A percentile compares a stretch with the other conserved stretches of the same genome.
Conservation (phyloP, 2,113 vertebrate genomes). For the Jacana jacana region DNA sequence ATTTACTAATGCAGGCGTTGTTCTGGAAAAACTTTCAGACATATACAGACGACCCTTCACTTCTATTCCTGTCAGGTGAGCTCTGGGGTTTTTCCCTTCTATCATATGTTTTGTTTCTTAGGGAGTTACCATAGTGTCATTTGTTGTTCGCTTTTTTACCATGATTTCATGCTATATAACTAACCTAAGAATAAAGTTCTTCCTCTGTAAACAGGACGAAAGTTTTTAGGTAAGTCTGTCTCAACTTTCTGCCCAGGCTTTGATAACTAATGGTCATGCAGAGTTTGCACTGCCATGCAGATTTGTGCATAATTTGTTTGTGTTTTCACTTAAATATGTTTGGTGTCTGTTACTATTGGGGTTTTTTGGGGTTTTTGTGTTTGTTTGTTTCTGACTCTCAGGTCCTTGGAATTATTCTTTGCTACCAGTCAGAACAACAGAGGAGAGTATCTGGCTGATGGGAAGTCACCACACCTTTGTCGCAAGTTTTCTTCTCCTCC, state of each 20-base stretch:
- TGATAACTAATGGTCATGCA: background rate
- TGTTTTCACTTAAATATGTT: background rate
- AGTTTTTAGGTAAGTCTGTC: background rate
- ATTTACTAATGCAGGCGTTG: slow-evolving; percentile 90
- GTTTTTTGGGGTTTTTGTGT: too few species aligned
- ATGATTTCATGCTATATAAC: background rate
- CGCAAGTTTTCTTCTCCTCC: slow-evolving; percentile 97
- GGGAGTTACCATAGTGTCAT: rapidly evolving
- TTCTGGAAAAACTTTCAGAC: slow-evolving; percentile 94
- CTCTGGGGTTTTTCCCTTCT: background rate
- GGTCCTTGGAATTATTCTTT: slow-evolving; percentile 97
- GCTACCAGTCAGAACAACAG: slow-evolving; percentile 91
- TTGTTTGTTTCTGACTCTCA: slow-evolving; percentile 39
- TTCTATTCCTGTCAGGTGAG: slow-evolving; percentile 92
- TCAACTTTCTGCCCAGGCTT: background rate
- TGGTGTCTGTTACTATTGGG: background rate
- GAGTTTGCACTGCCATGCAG: background rate
- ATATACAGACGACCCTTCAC: slow-evolving; percentile 97
- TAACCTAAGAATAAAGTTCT: background rate
- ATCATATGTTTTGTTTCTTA: rapidly evolving
- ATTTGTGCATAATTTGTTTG: background rate
- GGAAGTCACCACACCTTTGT: slow-evolving; percentile 90
- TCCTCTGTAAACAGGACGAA: background rate
- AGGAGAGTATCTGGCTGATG: slow-evolving; percentile 84
- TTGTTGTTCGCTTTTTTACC: rapidly evolving